A percentile compares a stretch with the other conserved stretches of the same genome.
These are phyloP conservation scores for Porites divaricata DNA, from an alignment of 92 coral and sea anemone genomes.

Conservation along the genomic window DNA sequence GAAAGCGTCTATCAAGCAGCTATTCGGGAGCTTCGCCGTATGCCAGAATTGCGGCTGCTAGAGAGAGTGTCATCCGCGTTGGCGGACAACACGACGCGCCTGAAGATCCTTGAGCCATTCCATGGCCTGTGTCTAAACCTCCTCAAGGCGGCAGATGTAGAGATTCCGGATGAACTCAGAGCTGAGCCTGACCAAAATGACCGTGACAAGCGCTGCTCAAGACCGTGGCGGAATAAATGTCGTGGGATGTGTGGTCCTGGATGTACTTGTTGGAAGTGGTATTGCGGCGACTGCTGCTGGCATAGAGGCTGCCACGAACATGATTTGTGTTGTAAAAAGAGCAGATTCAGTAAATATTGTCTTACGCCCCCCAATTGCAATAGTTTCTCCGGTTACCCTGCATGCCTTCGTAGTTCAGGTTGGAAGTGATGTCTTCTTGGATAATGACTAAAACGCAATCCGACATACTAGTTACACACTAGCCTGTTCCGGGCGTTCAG, in stretches of 20 bases:
- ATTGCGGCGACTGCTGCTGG: constrained; percentile 5
- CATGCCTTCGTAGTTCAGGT: not conserved
- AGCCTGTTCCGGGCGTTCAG: too few species aligned
- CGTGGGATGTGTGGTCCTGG: not conserved
- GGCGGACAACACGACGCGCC: constrained; percentile 16
- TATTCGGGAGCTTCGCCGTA: constrained; percentile 24
- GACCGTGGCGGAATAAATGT: not conserved
- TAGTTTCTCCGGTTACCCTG: not conserved
- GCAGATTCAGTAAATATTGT: not conserved
- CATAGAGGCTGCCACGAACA: not conserved
- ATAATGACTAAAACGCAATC: too few species aligned
- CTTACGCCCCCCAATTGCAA: not conserved
- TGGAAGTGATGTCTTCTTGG: not conserved
- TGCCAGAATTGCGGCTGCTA: constrained; percentile 30
- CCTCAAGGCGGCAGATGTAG: not conserved
- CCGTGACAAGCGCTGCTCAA: not conserved
- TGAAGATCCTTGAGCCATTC: not conserved
- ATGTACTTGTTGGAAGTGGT: not conserved
- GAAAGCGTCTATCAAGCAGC: constrained; percentile 27
- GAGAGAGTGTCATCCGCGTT: constrained; percentile 33
- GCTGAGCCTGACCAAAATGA: not conserved
- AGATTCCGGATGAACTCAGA: not conserved
- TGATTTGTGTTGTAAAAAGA: not conserved
- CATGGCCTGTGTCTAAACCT: not conserved
- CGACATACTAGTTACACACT: too few species aligned